Evolutionary conservation across 2,797 vertebrate species (phyloP), one percentile per base, ranked within the genome.

Genomic region (Lophotriccus pileatus): DNA sequence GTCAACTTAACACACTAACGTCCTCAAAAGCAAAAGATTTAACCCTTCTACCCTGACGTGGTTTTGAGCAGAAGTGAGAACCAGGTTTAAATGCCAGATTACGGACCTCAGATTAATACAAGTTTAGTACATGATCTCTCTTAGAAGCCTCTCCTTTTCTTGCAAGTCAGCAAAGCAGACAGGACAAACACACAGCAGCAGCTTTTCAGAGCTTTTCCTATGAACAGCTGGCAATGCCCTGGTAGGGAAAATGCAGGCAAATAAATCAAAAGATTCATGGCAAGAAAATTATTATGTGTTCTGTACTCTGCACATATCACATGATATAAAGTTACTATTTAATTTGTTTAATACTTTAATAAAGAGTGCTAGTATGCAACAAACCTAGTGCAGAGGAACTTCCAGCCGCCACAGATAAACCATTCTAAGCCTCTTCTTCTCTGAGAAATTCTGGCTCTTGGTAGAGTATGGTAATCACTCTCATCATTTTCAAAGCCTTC

Each of bases 401-500:
- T 99, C 99, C 99, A 99, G 24, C 99, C 99, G 5, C 99, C 99
- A 14, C 98, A 98, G 50, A 99, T 95, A 97, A 99, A 98, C 99
- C 99, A 99, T 85, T 98, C 98, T 32, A 99, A 97, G 43, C 99
- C 99, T 90, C 98, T 97, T 64, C 95, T 98, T 75, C 98, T 98
- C 47, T 98, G 98, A 9, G 87, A 97, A 96, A 98, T 93, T 95
- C 99, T 97, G 85, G 99, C 99, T 91, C 99, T 98, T 34, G 99
- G 99, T 84, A 99, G 97, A 8, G 99, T 99, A 95, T 99, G 99
- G 95, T 99, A 99, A 97, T 99, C 99, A 39, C 98, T 99, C 96
- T 99, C 99, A 14, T 99, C 99, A 25, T 99, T 99, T 98, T 99
- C 99, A 90, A 99, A 99, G 75, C 98, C 99, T 97, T 99, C 99